Evolutionary conservation across 2,797 vertebrate genomes (phyloP).

Genomic region (Rhinogobio ventralis): DNA sequence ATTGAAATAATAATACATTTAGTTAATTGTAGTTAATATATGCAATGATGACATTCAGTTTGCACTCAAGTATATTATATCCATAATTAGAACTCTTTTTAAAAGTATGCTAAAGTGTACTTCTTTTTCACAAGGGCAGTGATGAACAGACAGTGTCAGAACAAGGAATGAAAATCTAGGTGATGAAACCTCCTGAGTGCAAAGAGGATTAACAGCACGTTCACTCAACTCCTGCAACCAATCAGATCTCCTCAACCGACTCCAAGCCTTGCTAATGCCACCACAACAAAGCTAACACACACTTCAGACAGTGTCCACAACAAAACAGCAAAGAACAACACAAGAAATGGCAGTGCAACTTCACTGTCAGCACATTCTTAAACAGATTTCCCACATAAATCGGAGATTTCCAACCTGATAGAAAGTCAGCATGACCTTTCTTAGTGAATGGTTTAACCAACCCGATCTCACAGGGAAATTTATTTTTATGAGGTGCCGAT

Average conservation of each 20-base stretch:
- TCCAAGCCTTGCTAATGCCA: conserved; percentile 21
- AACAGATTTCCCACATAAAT: background rate
- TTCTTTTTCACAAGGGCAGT: background rate
- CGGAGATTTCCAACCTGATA: background rate
- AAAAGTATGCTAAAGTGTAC: background rate
- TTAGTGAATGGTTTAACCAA: background rate
- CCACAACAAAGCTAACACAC: conserved; percentile 21
- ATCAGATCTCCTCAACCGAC: conserved; percentile 22
- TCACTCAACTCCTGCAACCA: conserved; percentile 24
- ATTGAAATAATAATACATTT: too few relatives aligned
- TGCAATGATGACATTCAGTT: background rate
- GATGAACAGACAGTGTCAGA: background rate
- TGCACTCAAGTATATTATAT: background rate
- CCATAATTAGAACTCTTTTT: background rate
- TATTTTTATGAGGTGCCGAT: background rate
- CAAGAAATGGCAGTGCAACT: background rate
- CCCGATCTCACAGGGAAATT: background rate
- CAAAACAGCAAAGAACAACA: background rate
- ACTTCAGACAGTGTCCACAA: background rate
- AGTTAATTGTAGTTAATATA: background rate
- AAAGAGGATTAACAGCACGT: conserved; percentile 40
- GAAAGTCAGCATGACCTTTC: background rate
- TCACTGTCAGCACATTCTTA: background rate
- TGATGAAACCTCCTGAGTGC: conserved; percentile 19
- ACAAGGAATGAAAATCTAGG: conserved; percentile 8